Evolutionary conservation across 1,140 invertebrate genomes (phyloP), one percentile per base, ranked within the genome.

Genomic region (Wiebesia pumilae): DNA sequence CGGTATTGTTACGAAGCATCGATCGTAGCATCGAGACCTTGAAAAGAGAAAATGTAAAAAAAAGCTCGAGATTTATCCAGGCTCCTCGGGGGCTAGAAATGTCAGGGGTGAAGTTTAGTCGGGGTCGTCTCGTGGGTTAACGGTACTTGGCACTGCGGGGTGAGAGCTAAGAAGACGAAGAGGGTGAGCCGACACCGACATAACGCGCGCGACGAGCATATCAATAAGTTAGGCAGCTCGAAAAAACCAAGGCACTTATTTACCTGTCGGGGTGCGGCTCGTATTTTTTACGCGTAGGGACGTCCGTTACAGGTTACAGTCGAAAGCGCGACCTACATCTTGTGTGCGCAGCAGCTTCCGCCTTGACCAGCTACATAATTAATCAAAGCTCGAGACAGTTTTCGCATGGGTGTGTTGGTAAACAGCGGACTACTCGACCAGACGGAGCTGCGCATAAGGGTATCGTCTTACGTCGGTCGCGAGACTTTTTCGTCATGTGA

Each of bases 141-240:
- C 65, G 65, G 65, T 4, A 65, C 24, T n/a, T n/a, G 24, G 27
- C 1, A 3, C 3, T 27, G 24, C 27, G 27, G 19, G 27, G 65
- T 14, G 27, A 16, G 65, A 19, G 51, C 10, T 6, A 30, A n/a
- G 14, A 58, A 27, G 78, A 27, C 51, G 51, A 3, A 12, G 54
- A 51, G 62, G 35, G 58, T 19, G 24, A 65, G 79, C 3, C 33
- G 79, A 4, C 51, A 12, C 3, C 33, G 79, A 4, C 51, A 12
- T 35, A 35, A 7, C 19, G 19, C 10, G 9, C 47, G 58, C 35
- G 30, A 40, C 21, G 30, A 40, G 54, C 79, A 81, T 79, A 79
- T 81, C 79, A 67, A 81, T 67, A 81, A 67, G 58, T 33, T 69
- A 69, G 51, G 19, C 51, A 35, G 78, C 51, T 54, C 47, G 78